Base-by-base conservation (phyloP, 37 sponge, comb jelly and placozoan genomes). In the Ianthella basta region DNA sequence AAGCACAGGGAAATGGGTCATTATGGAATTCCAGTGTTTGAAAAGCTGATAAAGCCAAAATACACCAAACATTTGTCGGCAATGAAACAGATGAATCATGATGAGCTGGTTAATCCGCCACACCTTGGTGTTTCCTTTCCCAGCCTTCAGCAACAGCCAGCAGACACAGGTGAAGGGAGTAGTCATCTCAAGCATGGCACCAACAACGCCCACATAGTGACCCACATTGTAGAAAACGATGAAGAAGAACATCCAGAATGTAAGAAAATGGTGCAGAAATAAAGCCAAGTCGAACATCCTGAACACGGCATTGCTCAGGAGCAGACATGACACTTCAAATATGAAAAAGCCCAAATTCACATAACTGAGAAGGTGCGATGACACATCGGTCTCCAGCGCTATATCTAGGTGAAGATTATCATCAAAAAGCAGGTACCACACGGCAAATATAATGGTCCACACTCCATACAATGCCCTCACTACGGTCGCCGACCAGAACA, bases 131-230 rank as follows among this genome's bases (percentile, higher is more conserved):
- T 90, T 24, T 14, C 67, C 63, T 55, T 59, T 59, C 68, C 38
- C 57, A 14, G 86, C 83, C 55, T 90, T 90, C 35, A 90, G 38
- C 21, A 90, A 25, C 56, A 86, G 25, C 91, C 91, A 90, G 64
- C 91, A 90, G 55, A 90, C 15, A 41, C 87, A 86, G 16, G 87
- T 72, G 61, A 90, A 90, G 15, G 91, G 91, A 2, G 91, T 90
- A 2, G 87, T 86, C 87, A 90, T 82, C 41, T 90, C 91, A 15
- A 86, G 82, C 38, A 90, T 36, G 15, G 80, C 70, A 5, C 81
- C 87, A 1, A 86, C 55, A 4, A 75, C 39, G 15, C 41, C 87
- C 82, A 86, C 81, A 70, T 69, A 90, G 68, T 90, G 91, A 27
- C 30, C 72, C 4, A 59, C 82, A 23, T 53, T 81, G 25, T 66